These are phyloP conservation scores for Gallinago jamesoni DNA, from an alignment of 2,113 vertebrate genomes.

Conservation along the genomic window DNA sequence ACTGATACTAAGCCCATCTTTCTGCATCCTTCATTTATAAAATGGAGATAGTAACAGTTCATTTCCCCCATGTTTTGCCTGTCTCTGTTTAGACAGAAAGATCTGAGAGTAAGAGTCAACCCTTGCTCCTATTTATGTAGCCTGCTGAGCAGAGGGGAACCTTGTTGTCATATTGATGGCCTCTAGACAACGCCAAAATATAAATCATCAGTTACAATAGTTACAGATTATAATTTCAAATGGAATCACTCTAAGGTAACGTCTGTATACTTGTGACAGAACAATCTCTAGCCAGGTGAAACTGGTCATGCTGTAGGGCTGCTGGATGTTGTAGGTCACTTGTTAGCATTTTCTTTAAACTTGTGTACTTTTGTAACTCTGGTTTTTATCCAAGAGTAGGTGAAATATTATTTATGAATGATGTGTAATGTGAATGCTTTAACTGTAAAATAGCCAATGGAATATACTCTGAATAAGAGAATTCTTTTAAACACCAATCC, in stretches of 20 bases:
- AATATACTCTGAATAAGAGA: neutral
- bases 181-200: neutral
- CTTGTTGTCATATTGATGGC: neutral
- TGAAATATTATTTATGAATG: conserved; percentile 3
- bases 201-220: neutral
- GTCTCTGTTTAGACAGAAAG: neutral
- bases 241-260: neutral
- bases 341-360: neutral
- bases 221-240: neutral
- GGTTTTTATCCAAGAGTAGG: neutral
- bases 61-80: neutral
- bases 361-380: neutral
- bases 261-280: neutral
- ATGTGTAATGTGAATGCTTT: neutral
- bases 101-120: neutral
- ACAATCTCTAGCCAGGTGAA: neutral
- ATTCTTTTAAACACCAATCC: neutral
- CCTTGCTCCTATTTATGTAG: neutral
- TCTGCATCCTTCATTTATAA: neutral
- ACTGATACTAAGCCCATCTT: neutral
- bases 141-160: neutral
- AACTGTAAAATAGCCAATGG: neutral
- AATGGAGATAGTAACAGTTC: neutral
- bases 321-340: neutral
- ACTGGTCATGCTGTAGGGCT: neutral